Base-by-base conservation (phyloP, 2,113 vertebrate species). In the Prionailurus viverrinus region DNA sequence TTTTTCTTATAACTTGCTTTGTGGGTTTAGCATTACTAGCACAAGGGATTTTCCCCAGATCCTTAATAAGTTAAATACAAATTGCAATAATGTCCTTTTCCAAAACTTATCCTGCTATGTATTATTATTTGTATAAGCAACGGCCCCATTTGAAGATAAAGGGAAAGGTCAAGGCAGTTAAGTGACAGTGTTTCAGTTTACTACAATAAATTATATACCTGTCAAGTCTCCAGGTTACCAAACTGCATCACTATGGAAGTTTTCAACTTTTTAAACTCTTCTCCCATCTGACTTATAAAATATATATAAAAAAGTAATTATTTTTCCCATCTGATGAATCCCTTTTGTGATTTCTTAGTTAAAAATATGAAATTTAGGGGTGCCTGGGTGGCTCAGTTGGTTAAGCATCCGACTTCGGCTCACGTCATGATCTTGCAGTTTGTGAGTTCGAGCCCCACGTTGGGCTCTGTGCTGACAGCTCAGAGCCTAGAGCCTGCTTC, bases 101-200 rank as follows among this genome's bases (percentile, higher is more conserved):
- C 21, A 78, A 88, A 68, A 1, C 33, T 86, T 76, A 55, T 27
- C 12, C 31, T 89, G 21, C 25, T 73, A n/a, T 39, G 68, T 81
- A 89, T n/a, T 53, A 66, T 80, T 93, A 80, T 84, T 94, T 71
- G 89, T 80, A 92, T 10, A 92, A 90, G 55, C 36, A 61, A 33
- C 39, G 48, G 5, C 21, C 51, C 33, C 36, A 29, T 66, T 94
- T 84, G 58, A 14, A 79, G 15, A 53, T 80, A 84, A 89, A 92
- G 79, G n/a, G 36, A 93, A 73, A 86, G 33, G 6, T 13, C 21
- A 85, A 74, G 29, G 21, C 21, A 81, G 31, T 23, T 23, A 80
- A 85, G 23, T 61, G 73, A 58, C 39, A 86, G 81, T 74, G 89
- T 80, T 85, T 89, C 45, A 76, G 71, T 84, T 74, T 92, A 58